Evolutionary conservation across 1,140 invertebrate genomes (phyloP).

Genomic region (Melipona quadrifasciata): DNA sequence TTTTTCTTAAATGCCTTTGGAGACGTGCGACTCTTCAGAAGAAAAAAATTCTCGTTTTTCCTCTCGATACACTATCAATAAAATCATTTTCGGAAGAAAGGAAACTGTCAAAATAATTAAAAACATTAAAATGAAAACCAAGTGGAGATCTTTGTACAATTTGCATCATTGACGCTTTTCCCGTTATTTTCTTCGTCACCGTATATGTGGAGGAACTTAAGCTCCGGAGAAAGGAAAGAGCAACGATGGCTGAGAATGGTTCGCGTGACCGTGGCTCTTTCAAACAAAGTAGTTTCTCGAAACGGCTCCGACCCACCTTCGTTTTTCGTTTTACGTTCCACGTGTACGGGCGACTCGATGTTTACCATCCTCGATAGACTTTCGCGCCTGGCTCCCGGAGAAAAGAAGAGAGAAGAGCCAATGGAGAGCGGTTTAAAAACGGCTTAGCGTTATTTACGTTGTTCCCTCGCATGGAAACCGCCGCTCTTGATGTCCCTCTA

Average conservation of each 20-base stretch:
- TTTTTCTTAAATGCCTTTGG: too few relatives aligned
- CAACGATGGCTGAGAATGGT: not conserved
- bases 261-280: constrained; percentile 51
- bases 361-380: constrained; percentile 16
- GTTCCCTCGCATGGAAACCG: constrained; percentile 11
- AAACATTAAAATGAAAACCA: too few relatives aligned
- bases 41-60: too few relatives aligned
- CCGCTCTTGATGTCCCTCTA: constrained; percentile 33
- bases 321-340: not conserved
- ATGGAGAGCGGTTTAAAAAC: constrained; percentile 10
- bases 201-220: not conserved
- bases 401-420: not conserved
- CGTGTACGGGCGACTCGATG: not conserved
- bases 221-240: not conserved
- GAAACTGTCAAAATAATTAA: too few relatives aligned
- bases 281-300: constrained; percentile 50
- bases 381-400: not conserved
- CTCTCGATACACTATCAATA: too few relatives aligned
- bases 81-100: too few relatives aligned
- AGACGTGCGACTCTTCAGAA: too few relatives aligned
- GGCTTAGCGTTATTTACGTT: constrained; percentile 37
- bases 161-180: too few relatives aligned
- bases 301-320: not conserved
- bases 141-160: too few relatives aligned
- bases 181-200: too few relatives aligned